Evolutionary conservation across 2,888 invertebrate species (phyloP).

Genomic region (Camponotus fellah): DNA sequence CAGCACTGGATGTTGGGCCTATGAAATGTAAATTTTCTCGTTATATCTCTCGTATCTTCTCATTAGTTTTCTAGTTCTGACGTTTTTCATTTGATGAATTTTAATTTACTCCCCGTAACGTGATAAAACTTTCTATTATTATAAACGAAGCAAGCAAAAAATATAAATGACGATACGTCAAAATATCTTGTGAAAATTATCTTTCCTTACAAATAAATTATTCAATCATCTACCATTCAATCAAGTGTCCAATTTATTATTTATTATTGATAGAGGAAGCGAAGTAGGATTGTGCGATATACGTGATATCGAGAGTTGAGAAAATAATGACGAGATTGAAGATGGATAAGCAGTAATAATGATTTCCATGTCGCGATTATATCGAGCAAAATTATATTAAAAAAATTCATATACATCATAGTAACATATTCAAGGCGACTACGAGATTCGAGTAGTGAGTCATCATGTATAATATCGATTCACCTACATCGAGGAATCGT

Average conservation of each 20-base stretch:
- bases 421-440: conserved; percentile 20
- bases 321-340: background rate
- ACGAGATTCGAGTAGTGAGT: conserved; percentile 41
- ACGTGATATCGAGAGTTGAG: background rate
- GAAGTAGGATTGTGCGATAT: background rate
- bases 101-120: conserved; percentile 5
- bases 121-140: conserved; percentile 7
- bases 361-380: conserved; percentile 10
- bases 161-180: background rate
- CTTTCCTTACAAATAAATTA: background rate
- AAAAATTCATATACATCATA: conserved; percentile 11
- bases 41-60: conserved; percentile 14
- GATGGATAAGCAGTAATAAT: background rate
- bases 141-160: background rate
- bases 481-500: conserved; percentile 55
- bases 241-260: background rate
- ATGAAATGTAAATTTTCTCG: conserved; percentile 36
- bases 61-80: background rate
- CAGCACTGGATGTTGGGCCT: conserved; percentile 28
- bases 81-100: conserved; percentile 16
- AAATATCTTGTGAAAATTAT: background rate
- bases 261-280: background rate
- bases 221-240: background rate
- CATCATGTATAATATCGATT: conserved; percentile 60
- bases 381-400: background rate